Base-by-base conservation (phyloP, 2,888 invertebrate genomes). In the Himalopsyche anomala region DNA sequence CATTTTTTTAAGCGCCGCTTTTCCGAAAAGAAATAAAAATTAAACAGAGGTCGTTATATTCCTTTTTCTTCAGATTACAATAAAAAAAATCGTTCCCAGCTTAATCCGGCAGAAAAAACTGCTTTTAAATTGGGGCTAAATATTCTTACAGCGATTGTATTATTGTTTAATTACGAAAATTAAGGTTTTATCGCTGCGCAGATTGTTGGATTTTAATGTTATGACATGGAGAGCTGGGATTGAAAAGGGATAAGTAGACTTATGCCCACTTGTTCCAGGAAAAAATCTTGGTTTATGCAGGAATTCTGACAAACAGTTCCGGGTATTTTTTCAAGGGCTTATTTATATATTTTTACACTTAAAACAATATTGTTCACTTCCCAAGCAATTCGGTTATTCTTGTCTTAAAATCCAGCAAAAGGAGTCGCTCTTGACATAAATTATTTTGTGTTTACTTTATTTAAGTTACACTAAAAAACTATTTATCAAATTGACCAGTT, bases 1-100 rank as follows among this genome's bases (percentile, higher is more conserved):
- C 55, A 80, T 55, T 83, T 83, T 83, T 83, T 54, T 42, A 51
- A 74, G 74, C 74, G 74, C 36, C 74, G 74, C 38, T 74, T 12
- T 36, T 12, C 74, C 74, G 36, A 36, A 74, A 74, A 74, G 74
- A 74, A 74, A 38, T 74, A 74, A 74, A 74, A 74, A 74, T 74
- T 74, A 74, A 74, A 74, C 74, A 74, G 74, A 74, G 15, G 74
- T 74, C 74, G 74, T 74, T 74, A 74, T 74, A 74, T 74, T 74
- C 12, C 38, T 80, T 80, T 80, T 42, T 80, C 42, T 80, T 42
- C 51, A 45, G 51, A 80, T 80, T 80, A 74, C 74, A 74, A 74
- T 74, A 74, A 74, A 74, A 74, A 62, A 74, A 74, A 74, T 74
- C 74, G 36, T 36, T 74, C 74, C 74, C 4, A 8, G 74, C 36